Conservation (phyloP, 2,888 invertebrate species). For the Parthenolecanium corni region DNA sequence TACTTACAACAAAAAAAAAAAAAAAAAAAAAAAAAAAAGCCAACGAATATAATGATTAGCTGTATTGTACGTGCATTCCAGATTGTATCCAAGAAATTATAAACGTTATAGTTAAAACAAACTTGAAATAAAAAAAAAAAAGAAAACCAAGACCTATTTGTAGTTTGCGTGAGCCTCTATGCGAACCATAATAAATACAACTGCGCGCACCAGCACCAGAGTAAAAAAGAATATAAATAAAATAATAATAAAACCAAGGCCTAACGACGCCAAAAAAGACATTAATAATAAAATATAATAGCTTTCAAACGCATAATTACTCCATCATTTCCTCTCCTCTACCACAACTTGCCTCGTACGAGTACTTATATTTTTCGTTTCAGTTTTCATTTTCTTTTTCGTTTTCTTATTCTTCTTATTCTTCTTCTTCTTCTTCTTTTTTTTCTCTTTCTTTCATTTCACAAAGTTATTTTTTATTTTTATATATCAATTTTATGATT, state of each 20-base stretch:
- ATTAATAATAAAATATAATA: constrained; percentile 30
- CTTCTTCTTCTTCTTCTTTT: no score
- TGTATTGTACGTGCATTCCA: no score
- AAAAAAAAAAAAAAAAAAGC: not conserved
- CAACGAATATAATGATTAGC: no score
- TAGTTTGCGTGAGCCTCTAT: constrained; percentile 14
- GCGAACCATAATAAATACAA: not conserved
- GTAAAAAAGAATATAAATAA: constrained; percentile 15
- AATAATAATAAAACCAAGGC: constrained; percentile 30
- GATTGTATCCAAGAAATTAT: no score
- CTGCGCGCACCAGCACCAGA: not conserved
- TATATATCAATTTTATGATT: no score
- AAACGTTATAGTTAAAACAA: no score
- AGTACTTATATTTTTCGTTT: not conserved
- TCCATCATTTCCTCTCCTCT: constrained; percentile 21
- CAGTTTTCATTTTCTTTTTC: not conserved
- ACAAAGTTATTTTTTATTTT: no score
- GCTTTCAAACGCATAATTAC: constrained; percentile 30
- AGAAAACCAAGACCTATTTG: not conserved
- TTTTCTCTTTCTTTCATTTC: no score
- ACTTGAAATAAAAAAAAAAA: not conserved
- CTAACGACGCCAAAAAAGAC: constrained; percentile 29
- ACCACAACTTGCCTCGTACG: not conserved
- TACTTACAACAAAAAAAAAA: not conserved
- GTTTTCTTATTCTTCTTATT: no score